These are phyloP conservation scores for Cremastinae sp. DNA, from an alignment of 2,888 invertebrate species.

Conservation along the genomic window DNA sequence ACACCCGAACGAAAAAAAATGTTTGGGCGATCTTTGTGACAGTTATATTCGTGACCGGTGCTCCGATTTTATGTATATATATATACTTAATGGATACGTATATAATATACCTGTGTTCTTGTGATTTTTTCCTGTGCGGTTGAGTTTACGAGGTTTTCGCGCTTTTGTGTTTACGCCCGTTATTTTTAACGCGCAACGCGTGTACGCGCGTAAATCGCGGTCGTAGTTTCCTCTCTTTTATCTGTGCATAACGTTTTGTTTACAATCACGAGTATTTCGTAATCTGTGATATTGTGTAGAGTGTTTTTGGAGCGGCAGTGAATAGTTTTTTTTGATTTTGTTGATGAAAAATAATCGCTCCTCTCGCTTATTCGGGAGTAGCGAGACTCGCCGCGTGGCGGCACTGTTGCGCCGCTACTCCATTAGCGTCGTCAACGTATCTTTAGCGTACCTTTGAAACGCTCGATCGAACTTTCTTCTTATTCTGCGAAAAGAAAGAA, in stretches of 20 bases:
- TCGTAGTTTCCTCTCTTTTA: neutral
- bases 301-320: slow-evolving; percentile 15
- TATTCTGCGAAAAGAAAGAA: slow-evolving; percentile 1
- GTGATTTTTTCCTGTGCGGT: neutral
- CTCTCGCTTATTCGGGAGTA: slow-evolving; percentile 1
- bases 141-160: slow-evolving; percentile 4
- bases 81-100: slow-evolving; percentile 2
- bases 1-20: slow-evolving; percentile 26
- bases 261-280: neutral
- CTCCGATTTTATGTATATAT: slow-evolving; percentile 28
- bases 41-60: slow-evolving; percentile 33
- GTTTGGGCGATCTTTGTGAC: slow-evolving; percentile 34
- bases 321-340: neutral
- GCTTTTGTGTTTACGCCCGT: neutral
- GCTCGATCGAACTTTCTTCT: slow-evolving; percentile 52
- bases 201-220: neutral
- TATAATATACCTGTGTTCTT: neutral
- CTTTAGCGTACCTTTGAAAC: slow-evolving; percentile 15
- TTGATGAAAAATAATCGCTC: neutral
- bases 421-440: slow-evolving; percentile 19
- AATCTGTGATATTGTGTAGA: slow-evolving; percentile 40
- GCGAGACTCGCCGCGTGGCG: slow-evolving; percentile 56
- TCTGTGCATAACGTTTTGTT: neutral
- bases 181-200: slow-evolving; percentile 2
- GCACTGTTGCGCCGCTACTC: slow-evolving; percentile 46